These are phyloP conservation scores for Redunca redunca DNA, from an alignment of 2,113 vertebrate genomes.

Conservation along the genomic window DNA sequence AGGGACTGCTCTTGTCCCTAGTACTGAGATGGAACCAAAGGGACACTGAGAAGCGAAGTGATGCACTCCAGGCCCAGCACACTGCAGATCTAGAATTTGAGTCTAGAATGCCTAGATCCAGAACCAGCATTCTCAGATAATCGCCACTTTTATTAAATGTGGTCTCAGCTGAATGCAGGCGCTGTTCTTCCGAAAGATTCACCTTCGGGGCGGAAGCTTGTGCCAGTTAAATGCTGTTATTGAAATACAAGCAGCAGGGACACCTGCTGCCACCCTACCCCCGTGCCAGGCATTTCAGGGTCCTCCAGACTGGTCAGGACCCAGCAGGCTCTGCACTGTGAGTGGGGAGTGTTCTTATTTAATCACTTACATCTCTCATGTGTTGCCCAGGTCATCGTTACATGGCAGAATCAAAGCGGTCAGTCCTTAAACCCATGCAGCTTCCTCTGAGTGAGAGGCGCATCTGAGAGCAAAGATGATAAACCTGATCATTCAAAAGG, in stretches of 20 bases:
- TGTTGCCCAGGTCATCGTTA: not conserved
- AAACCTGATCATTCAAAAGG: not conserved
- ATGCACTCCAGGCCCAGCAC: rapidly evolving
- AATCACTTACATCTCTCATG: not conserved
- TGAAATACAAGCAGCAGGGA: not conserved
- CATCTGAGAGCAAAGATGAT: not conserved
- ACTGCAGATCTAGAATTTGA: not conserved
- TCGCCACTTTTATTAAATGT: not conserved
- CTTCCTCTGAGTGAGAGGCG: not conserved
- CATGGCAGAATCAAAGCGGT: not conserved
- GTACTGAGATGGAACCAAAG: not conserved
- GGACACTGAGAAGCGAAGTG: not conserved
- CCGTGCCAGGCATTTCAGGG: rapidly evolving
- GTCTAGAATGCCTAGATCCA: not conserved
- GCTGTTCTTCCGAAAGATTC: not conserved
- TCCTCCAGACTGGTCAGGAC: not conserved
- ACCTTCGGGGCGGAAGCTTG: not conserved
- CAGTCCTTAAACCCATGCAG: not conserved
- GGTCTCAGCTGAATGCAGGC: not conserved
- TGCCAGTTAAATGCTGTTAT: not conserved
- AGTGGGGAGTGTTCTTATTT: not conserved
- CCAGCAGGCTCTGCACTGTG: rapidly evolving
- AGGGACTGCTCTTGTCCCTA: not conserved
- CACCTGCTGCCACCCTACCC: rapidly evolving
- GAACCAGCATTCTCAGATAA: not conserved